These are phyloP conservation scores for Synaphobranchus kaupii DNA, from an alignment of 2,797 vertebrate genomes.

Conservation along the genomic window DNA sequence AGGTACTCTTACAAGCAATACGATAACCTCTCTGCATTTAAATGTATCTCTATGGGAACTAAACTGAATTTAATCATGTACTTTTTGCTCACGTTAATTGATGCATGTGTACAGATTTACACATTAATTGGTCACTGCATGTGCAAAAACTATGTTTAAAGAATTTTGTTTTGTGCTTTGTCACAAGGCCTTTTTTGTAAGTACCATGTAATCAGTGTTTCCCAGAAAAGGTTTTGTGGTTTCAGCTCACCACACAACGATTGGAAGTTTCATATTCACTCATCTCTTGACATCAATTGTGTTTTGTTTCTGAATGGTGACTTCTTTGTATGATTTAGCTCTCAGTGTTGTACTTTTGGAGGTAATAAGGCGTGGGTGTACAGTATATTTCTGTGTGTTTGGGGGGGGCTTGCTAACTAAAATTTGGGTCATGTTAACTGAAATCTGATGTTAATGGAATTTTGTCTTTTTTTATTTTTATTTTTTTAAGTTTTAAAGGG, in stretches of 20 bases:
- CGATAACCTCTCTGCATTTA: too few species aligned
- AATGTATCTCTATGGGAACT: too few species aligned
- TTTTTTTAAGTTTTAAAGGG: not conserved
- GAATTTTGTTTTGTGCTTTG: not conserved
- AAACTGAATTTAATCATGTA: too few species aligned
- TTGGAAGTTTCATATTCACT: slow-evolving; percentile 70
- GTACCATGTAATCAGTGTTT: slow-evolving; percentile 58
- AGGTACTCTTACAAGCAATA: too few species aligned
- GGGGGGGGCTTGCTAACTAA: not conserved
- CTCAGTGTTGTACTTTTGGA: slow-evolving; percentile 12
- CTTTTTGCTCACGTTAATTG: too few species aligned
- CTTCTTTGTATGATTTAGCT: slow-evolving; percentile 67
- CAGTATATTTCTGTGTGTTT: not conserved
- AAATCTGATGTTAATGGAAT: not conserved
- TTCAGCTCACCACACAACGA: slow-evolving; percentile 66
- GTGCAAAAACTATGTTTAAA: not conserved
- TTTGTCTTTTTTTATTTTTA: too few species aligned
- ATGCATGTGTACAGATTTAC: not conserved
- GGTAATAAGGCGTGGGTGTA: not conserved
- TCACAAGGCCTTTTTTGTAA: slow-evolving; percentile 62
- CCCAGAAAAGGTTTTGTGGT: slow-evolving; percentile 75
- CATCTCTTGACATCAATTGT: slow-evolving; percentile 57
- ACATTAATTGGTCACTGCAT: not conserved
- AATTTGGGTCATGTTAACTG: not conserved
- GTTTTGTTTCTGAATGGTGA: slow-evolving; percentile 46